phyloP scores from a whole-genome alignment of 92 coral and sea anemone species.

The Ricordea florida region DNA sequence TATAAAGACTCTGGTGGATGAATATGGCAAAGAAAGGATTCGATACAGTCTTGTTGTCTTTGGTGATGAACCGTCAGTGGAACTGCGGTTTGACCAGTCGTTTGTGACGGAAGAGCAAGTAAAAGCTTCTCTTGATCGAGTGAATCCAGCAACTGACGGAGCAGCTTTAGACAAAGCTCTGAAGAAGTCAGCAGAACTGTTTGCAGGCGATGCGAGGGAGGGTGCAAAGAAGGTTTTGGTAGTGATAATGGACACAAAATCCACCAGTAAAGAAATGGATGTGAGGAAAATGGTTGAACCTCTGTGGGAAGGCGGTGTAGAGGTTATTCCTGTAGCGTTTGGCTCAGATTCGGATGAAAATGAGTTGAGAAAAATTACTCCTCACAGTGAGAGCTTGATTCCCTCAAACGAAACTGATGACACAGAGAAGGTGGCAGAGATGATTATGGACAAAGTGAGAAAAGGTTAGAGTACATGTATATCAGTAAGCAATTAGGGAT shows the following conservation, averaged over 20 bases:
- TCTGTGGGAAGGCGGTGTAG: slow-evolving; percentile 63
- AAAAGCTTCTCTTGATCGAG: slow-evolving; percentile 12
- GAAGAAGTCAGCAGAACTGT: slow-evolving; percentile 37
- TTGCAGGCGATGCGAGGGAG: slow-evolving; percentile 34
- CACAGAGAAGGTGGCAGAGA: slow-evolving; percentile 54
- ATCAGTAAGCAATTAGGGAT: background rate
- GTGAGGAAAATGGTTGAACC: slow-evolving; percentile 53
- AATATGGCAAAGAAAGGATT: slow-evolving; percentile 57
- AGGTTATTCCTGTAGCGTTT: slow-evolving; percentile 77
- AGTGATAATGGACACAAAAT: slow-evolving; percentile 74
- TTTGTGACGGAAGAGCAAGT: slow-evolving; percentile 26
- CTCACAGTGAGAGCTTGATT: slow-evolving; percentile 54
- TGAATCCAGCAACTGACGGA: slow-evolving; percentile 14
- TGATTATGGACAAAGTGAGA: slow-evolving; percentile 59
- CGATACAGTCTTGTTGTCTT: slow-evolving; percentile 53
- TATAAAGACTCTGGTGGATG: slow-evolving; percentile 61
- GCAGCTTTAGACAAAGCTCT: slow-evolving; percentile 56
- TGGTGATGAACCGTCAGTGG: slow-evolving; percentile 48
- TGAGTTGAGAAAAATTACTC: slow-evolving; percentile 49
- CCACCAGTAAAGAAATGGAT: slow-evolving; percentile 51
- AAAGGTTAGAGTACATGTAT: slow-evolving; percentile 35
- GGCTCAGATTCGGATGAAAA: slow-evolving; percentile 74
- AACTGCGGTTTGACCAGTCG: slow-evolving; percentile 42
- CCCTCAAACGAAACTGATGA: slow-evolving; percentile 44
- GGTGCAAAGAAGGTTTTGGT: slow-evolving; percentile 71